Evolutionary conservation across 2,113 vertebrate genomes (phyloP).

Genomic region (Tringa solitaria): DNA sequence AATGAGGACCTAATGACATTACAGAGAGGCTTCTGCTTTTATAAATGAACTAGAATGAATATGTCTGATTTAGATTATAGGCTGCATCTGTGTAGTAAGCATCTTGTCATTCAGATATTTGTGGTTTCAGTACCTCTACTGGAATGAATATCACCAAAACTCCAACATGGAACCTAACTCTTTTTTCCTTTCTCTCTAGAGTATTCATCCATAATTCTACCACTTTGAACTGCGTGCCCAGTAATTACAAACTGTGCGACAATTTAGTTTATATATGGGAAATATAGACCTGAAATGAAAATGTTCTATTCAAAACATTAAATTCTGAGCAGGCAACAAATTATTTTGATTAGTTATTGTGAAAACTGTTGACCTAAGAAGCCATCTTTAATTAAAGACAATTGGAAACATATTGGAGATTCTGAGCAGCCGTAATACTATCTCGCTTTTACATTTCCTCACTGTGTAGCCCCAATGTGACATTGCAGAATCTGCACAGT

Average conservation of each 20-base stretch:
- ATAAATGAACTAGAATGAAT: neutral
- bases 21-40: neutral
- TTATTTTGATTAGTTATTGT: conserved; percentile 19
- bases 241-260: neutral
- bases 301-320: conserved; percentile 3
- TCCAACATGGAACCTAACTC: neutral
- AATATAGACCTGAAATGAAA: neutral
- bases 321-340: neutral
- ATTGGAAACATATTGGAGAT: neutral
- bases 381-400: conserved; percentile 3
- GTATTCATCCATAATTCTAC: neutral
- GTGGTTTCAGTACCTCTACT: neutral
- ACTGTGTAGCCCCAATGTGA: neutral
- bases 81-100: neutral
- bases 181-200: neutral
- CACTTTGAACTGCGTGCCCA: neutral
- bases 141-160: neutral
- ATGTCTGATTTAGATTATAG: neutral
- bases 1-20: neutral
- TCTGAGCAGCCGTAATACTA: neutral
- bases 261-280: neutral
- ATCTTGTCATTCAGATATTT: neutral
- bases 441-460: neutral
- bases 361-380: neutral
- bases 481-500: conserved; percentile 27